These are phyloP conservation scores for Oncorhynchus keta DNA, from an alignment of 2,113 vertebrate species.

Conservation along the genomic window DNA sequence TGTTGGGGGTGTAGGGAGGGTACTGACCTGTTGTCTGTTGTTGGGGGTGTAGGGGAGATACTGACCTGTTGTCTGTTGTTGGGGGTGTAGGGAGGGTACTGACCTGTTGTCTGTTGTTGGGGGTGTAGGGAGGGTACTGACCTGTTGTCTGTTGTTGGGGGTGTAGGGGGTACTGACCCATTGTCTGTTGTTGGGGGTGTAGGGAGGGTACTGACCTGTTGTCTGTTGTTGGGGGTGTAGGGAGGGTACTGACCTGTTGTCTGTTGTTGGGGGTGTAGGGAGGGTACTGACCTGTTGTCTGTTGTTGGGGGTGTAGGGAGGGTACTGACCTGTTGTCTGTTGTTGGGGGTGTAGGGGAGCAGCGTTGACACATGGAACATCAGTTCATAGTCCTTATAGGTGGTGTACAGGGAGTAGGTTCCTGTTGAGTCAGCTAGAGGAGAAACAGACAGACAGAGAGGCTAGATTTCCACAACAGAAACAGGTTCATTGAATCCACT, in stretches of 20 bases:
- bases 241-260: background rate
- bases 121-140: too few relatives aligned
- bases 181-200: too few relatives aligned
- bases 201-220: background rate
- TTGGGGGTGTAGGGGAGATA: too few relatives aligned
- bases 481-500: too few relatives aligned
- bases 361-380: constrained; percentile 99
- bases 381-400: constrained; percentile 96
- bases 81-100: too few relatives aligned
- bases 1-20: too few relatives aligned
- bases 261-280: constrained; percentile 55
- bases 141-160: too few relatives aligned
- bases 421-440: constrained; percentile 92
- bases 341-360: constrained; percentile 95
- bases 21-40: too few relatives aligned
- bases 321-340: constrained; percentile 60
- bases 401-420: constrained; percentile 95
- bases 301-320: constrained; percentile 60
- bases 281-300: constrained; percentile 46
- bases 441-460: constrained; percentile 22
- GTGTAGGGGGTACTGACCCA: too few relatives aligned
- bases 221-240: background rate
- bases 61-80: too few relatives aligned
- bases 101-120: too few relatives aligned
- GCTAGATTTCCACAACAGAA: too few relatives aligned